Evolutionary conservation across 2,113 vertebrate genomes (phyloP), one percentile per base, ranked within the genome.

Genomic region (Melanotaenia duboulayi): DNA sequence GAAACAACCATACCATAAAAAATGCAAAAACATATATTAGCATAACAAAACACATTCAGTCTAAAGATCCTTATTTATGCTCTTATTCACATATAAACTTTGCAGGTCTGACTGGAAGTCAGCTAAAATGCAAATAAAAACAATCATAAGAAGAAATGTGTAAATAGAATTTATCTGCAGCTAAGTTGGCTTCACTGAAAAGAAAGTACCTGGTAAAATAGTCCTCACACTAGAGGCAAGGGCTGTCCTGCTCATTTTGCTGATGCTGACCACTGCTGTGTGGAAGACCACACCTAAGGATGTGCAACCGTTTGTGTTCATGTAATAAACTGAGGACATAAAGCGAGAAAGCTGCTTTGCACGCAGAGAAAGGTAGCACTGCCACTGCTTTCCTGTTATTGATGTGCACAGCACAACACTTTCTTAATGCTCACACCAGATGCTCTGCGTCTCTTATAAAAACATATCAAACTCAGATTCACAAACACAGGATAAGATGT

Each of bases 291-390:
- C 25, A 1, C 49, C 46, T 61, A 74, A 48, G 35, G 48, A 85
- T 25, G 42, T 50, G 65, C 40, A 10, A 62, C 50, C 37, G 83
- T 82, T 4, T 52, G 14, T 39, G n/a, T 17, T 7, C 49, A 35
- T 35, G 32, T 35, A 6, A 35, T 35, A 35, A 35, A 35, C 5
- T 9, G 32, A 35, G 8, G 32, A 35, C 4, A 35, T 35, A 9
- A 35, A 35, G 32, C 7, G 8, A 35, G 32, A 35, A 35, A 35
- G 5, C 44, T 46, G 44, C 44, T 17, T 17, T 35, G 32, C 32
- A 35, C 32, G 7, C 32, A 9, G 5, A 35, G 32, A 35, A 35
- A 35, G 32, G 32, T 1, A 35, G 32, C 32, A 9, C 5, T 9
- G 32, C 5, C 7, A 7, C 32, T 7, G 32, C 32, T 35, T 35